Evolutionary conservation across 1,140 invertebrate genomes (phyloP), one percentile per base, ranked within the genome.

Genomic region (Aporrectodea caliginosa): DNA sequence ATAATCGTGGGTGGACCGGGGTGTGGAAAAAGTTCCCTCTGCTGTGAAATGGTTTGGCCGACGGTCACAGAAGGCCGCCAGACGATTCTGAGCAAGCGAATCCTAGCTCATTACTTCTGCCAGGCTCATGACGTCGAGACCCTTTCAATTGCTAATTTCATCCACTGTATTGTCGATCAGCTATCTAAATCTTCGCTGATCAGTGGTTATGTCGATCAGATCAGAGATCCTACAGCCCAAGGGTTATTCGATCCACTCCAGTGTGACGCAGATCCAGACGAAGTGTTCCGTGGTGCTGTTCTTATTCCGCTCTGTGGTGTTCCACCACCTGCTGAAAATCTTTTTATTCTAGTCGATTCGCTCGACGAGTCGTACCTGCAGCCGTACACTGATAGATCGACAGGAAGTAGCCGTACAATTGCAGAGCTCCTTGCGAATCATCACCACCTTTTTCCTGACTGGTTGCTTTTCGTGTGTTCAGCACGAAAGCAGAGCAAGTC

Each of bases 391-490:
- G 80, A 84, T 27, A 85, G 79, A 80, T 84, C 85, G 1, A 32
- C 27, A 16, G 29, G 29, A 32, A 79, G 80, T 32, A 91, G 90
- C 78, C 89, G 91, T 77, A 93, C 92, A 1, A 94, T 95, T 27
- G 93, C 93, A 0, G 93, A 94, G 81, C 89, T 98, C 2, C 87
- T 98, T 30, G 93, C 94, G 0, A 93, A 93, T 81, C 94, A 96
- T 86, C 94, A 96, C 85, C 93, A 96, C 83, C 88, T 96, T n/a
- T 93, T 98, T 83, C 96, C 96, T 0, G 93, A 93, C 81, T 98
- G 96, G 96, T 87, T 98, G 35, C 90, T 97, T 68, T 90, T 98
- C 0, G 93, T 98, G 0, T 95, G 94, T 85, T 96, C 95, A 0
- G 94, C 95, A 0, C 90, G 95, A 69, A 93, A 94, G 82, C 88